A percentile compares a stretch with the other conserved stretches of the same genome.
Conservation (phyloP, 1,140 invertebrate genomes). For the Aphidius gifuensis region DNA sequence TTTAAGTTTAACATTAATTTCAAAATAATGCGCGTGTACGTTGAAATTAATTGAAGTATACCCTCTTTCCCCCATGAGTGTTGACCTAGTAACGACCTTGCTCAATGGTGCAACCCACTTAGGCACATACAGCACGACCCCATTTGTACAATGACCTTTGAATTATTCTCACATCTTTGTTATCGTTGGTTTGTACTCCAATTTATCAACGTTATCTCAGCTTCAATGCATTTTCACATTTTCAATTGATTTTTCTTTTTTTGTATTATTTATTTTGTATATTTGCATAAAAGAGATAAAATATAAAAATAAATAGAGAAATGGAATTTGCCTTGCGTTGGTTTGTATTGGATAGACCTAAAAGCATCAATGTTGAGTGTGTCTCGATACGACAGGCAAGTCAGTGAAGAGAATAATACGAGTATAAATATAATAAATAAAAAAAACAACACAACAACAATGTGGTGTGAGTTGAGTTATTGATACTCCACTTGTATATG, state of each 20-base stretch:
- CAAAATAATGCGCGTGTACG: slow-evolving; percentile 19
- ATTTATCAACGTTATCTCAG: too few species aligned
- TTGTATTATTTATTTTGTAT: too few species aligned
- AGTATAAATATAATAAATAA: too few species aligned
- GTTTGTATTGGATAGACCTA: too few species aligned
- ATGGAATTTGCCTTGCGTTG: too few species aligned
- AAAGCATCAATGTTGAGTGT: too few species aligned
- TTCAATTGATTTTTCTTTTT: too few species aligned
- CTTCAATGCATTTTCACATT: too few species aligned
- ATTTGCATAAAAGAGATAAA: too few species aligned
- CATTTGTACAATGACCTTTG: slow-evolving; percentile 32
- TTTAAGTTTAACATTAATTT: neutral
- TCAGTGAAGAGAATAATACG: too few species aligned
- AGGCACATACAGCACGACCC: neutral
- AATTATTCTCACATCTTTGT: slow-evolving; percentile 26
- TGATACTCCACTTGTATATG: slow-evolving; percentile 1
- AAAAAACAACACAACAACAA: neutral
- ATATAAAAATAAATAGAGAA: too few species aligned
- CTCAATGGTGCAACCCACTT: slow-evolving; percentile 17
- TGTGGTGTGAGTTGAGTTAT: slow-evolving; percentile 10
- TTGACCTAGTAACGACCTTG: slow-evolving; percentile 31
- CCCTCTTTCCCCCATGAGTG: slow-evolving; percentile 15
- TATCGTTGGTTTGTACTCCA: slow-evolving; percentile 2
- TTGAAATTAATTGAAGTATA: slow-evolving; percentile 25
- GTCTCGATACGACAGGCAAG: too few species aligned